phyloP scores from a whole-genome alignment of 2,888 invertebrate species.

The Anthophora plumipes region DNA sequence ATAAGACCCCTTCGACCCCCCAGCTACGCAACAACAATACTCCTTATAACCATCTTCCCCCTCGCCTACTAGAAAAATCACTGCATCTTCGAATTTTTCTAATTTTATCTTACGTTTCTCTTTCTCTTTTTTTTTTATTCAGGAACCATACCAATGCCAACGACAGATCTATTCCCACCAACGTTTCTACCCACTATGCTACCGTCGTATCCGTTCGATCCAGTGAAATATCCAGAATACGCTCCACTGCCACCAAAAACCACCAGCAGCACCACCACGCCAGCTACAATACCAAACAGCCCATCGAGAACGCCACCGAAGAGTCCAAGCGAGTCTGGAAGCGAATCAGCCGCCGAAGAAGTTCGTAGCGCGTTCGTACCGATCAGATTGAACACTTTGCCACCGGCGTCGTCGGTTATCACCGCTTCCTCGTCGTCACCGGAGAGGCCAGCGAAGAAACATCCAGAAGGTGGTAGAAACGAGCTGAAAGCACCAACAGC shows the following conservation, averaged over 20 bases:
- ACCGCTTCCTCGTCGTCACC: constrained; percentile 74
- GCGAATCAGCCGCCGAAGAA: constrained; percentile 80
- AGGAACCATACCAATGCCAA: constrained; percentile 80
- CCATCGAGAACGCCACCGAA: constrained; percentile 78
- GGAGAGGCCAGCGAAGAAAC: constrained; percentile 67
- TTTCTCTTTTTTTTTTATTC: constrained; percentile 23
- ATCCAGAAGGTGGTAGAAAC: constrained; percentile 74
- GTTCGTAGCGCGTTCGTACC: constrained; percentile 83
- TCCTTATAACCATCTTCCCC: constrained; percentile 56
- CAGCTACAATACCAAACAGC: constrained; percentile 61
- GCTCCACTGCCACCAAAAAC: constrained; percentile 70
- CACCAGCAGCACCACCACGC: constrained; percentile 59
- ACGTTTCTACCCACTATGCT: constrained; percentile 78
- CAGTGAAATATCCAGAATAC: constrained; percentile 78
- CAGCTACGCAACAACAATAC: constrained; percentile 77
- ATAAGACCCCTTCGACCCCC: constrained; percentile 68
- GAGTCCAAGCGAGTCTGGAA: constrained; percentile 81
- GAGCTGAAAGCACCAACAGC: constrained; percentile 80
- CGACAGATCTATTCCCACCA: constrained; percentile 78
- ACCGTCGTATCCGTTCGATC: constrained; percentile 78
- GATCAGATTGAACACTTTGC: constrained; percentile 75
- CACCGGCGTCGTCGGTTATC: constrained; percentile 55
- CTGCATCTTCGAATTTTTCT: neutral
- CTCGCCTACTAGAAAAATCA: constrained; percentile 28
- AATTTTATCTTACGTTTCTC: constrained; percentile 28